Percentiles rank a stretch among this genome's conserved stretches.
Conservation (phyloP, 92 coral and sea anemone genomes). For the Porites cylindrica region DNA sequence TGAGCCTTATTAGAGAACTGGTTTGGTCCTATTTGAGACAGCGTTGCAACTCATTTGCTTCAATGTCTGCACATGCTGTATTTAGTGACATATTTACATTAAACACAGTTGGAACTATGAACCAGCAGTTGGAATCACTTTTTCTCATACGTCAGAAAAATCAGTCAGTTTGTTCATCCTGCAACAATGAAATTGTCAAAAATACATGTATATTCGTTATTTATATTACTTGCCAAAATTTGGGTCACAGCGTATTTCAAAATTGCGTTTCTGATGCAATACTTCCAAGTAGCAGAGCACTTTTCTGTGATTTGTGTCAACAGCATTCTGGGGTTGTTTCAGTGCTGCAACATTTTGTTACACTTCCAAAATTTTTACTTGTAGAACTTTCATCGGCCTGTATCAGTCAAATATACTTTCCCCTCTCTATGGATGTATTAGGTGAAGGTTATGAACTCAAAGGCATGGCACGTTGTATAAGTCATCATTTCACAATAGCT, state of each 20-base stretch:
- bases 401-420: too few relatives aligned
- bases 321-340: not conserved
- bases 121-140: slow-evolving; percentile 53
- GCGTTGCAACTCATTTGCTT: slow-evolving; percentile 45
- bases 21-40: slow-evolving; percentile 68
- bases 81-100: slow-evolving; percentile 71
- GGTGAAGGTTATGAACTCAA: too few relatives aligned
- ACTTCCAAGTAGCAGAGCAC: slow-evolving; percentile 62
- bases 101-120: slow-evolving; percentile 53
- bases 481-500: too few relatives aligned
- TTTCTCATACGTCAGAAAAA: slow-evolving; percentile 59
- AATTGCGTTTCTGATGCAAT: slow-evolving; percentile 68
- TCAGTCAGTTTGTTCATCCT: slow-evolving; percentile 50
- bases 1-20: slow-evolving; percentile 55
- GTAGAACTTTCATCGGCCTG: too few relatives aligned
- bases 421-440: too few relatives aligned
- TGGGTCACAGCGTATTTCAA: slow-evolving; percentile 37
- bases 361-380: too few relatives aligned
- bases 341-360: slow-evolving; percentile 28
- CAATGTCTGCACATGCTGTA: slow-evolving; percentile 76
- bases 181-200: slow-evolving; percentile 64
- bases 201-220: slow-evolving; percentile 64
- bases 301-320: slow-evolving; percentile 24
- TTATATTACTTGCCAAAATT: slow-evolving; percentile 60
- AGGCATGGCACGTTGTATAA: too few relatives aligned